These are phyloP conservation scores for Microcebus jonahi DNA, from an alignment of 2,113 vertebrate genomes.

Conservation along the genomic window DNA sequence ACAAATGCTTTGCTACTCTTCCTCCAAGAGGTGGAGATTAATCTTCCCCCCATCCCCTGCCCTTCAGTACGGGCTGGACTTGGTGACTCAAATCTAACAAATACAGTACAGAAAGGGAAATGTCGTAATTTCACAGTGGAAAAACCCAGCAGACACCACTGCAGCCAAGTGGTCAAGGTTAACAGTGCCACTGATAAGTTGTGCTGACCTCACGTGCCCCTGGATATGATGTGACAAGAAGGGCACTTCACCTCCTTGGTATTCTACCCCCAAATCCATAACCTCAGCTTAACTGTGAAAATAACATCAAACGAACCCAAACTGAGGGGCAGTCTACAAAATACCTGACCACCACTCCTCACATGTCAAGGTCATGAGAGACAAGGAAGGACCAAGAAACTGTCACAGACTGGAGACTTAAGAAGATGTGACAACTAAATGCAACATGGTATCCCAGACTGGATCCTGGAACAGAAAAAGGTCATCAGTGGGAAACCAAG, in stretches of 20 bases:
- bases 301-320: neutral
- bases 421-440: neutral
- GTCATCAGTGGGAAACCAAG: neutral
- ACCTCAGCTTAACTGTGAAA: neutral
- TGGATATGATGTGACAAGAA: neutral
- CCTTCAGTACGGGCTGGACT: neutral
- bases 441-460: too few relatives aligned
- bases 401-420: neutral
- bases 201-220: accelerated
- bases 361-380: neutral
- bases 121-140: neutral
- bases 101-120: neutral
- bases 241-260: neutral
- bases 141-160: neutral
- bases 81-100: neutral
- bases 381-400: neutral
- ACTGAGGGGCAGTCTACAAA: neutral
- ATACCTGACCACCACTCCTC: neutral
- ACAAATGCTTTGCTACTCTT: neutral
- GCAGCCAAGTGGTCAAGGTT: neutral
- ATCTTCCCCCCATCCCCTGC: too few relatives aligned
- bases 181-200: neutral
- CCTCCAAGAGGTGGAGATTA: neutral
- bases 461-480: neutral
- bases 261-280: neutral